These are phyloP conservation scores for Trichogramma pretiosum DNA, from an alignment of 1,140 invertebrate genomes.

Conservation along the genomic window DNA sequence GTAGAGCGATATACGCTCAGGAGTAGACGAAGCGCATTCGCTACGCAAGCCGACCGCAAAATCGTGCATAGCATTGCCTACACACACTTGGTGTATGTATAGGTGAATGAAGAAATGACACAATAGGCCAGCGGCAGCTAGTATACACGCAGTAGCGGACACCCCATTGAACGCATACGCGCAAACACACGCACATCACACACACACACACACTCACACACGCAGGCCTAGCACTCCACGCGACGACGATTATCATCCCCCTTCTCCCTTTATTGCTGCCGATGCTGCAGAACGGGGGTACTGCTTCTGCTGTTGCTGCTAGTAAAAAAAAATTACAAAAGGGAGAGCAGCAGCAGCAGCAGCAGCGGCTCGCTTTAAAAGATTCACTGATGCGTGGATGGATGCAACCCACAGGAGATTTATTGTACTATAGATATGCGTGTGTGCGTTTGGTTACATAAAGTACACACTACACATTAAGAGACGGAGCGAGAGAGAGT, in stretches of 20 bases:
- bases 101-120: conserved; percentile 40
- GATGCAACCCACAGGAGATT: too few relatives aligned
- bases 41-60: conserved; percentile 41
- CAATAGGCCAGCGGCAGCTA: conserved; percentile 22
- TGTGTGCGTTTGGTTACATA: neutral
- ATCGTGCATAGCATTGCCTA: conserved; percentile 36
- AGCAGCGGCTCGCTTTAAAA: conserved; percentile 38
- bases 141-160: neutral
- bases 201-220: too few relatives aligned
- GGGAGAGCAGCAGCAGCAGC: too few relatives aligned
- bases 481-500: too few relatives aligned
- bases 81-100: too few relatives aligned
- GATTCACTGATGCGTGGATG: conserved; percentile 32
- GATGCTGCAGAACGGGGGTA: too few relatives aligned
- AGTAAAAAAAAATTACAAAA: conserved; percentile 16
- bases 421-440: too few relatives aligned
- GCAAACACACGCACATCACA: too few relatives aligned
- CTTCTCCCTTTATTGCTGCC: neutral
- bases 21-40: conserved; percentile 27
- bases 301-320: too few relatives aligned
- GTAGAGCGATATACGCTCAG: conserved; percentile 2
- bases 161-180: neutral
- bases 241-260: too few relatives aligned
- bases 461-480: neutral
- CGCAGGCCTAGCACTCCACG: too few relatives aligned